These are phyloP conservation scores for Protobothrops mucrosquamatus DNA, from an alignment of 2,113 vertebrate species.

Conservation along the genomic window DNA sequence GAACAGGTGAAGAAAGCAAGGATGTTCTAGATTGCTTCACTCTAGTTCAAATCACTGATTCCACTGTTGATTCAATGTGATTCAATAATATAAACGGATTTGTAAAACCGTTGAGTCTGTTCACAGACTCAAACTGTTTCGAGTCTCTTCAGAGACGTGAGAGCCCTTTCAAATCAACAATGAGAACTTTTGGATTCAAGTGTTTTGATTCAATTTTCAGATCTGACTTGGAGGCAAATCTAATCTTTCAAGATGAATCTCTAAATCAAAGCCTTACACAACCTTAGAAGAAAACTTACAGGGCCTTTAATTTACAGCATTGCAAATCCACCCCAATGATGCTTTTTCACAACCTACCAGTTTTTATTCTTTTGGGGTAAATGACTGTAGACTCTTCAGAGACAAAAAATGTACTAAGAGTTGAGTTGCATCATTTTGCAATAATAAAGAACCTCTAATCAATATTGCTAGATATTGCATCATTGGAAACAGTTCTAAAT, in stretches of 20 bases:
- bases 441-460: not conserved
- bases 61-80: not conserved
- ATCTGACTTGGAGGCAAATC: not conserved
- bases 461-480: not conserved
- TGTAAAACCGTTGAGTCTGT: not conserved
- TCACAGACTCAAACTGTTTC: not conserved
- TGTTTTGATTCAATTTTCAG: not conserved
- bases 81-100: not conserved
- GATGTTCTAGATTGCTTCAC: not conserved
- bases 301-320: not conserved
- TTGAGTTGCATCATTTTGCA: not conserved
- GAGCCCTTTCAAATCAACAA: not conserved
- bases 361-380: not conserved
- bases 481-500: not conserved
- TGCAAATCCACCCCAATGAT: not conserved
- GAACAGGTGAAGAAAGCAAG: not conserved
- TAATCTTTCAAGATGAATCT: not conserved
- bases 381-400: not conserved
- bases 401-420: not conserved
- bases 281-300: not conserved
- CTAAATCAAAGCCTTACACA: not conserved
- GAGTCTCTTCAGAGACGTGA: not conserved
- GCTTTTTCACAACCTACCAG: not conserved
- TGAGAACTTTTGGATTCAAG: not conserved
- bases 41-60: not conserved